A percentile compares a stretch with the other conserved stretches of the same genome.
These are phyloP conservation scores for Drosophila saltans DNA, from an alignment of 1,140 invertebrate genomes.

Conservation along the genomic window DNA sequence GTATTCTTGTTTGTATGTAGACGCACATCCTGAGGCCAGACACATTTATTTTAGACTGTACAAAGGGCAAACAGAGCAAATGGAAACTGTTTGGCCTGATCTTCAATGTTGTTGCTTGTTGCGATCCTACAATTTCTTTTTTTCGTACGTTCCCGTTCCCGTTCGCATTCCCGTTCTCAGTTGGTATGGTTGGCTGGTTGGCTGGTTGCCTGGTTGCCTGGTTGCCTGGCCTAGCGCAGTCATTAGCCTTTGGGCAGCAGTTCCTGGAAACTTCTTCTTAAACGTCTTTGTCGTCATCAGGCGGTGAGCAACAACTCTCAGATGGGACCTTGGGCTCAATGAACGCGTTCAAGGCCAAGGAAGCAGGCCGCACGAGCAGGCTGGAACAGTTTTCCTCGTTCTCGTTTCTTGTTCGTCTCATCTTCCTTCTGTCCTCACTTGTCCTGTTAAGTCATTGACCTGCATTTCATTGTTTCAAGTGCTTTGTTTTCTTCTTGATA, in stretches of 20 bases:
- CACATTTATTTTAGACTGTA: constrained; percentile 9
- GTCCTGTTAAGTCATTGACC: constrained; percentile 54
- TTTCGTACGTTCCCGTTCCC: constrained; percentile 2
- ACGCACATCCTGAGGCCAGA: constrained; percentile 5
- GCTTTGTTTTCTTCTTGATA: constrained; percentile 35
- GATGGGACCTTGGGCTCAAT: constrained; percentile 45
- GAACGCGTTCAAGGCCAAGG: constrained; percentile 61
- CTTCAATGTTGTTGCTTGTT: neutral
- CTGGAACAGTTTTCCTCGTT: constrained; percentile 67
- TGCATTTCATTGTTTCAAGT: constrained; percentile 40
- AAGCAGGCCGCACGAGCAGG: constrained; percentile 14
- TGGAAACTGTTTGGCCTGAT: constrained; percentile 9
- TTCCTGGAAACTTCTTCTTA: constrained; percentile 66
- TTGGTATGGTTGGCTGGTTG: neutral
- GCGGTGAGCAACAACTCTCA: neutral
- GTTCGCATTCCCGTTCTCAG: constrained; percentile 10
- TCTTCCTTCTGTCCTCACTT: constrained; percentile 2
- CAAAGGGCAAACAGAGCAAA: neutral
- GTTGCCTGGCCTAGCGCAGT: constrained; percentile 38
- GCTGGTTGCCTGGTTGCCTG: neutral
- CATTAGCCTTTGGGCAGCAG: constrained; percentile 71
- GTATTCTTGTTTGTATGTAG: neutral
- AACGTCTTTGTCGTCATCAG: constrained; percentile 9
- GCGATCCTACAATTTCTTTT: neutral
- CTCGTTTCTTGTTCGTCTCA: constrained; percentile 55